Evolutionary conservation across 2,113 vertebrate species (phyloP).

Genomic region (Apus apus): DNA sequence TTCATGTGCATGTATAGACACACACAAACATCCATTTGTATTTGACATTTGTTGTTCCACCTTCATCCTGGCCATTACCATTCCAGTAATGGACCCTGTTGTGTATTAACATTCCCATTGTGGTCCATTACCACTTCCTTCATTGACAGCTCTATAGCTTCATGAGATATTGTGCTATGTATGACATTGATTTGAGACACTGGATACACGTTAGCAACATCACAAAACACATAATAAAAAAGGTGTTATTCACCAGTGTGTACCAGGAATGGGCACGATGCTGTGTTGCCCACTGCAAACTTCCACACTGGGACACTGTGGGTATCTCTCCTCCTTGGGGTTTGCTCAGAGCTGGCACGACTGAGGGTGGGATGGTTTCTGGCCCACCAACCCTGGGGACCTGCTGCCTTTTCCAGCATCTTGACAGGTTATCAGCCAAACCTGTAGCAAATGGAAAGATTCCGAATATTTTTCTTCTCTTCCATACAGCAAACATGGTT

Average conservation of each 20-base stretch:
- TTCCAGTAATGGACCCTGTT: slow-evolving; percentile 19
- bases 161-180: slow-evolving; percentile 4
- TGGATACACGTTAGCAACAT: slow-evolving; percentile 21
- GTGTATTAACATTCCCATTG: slow-evolving; percentile 35
- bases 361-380: fast-evolving
- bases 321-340: neutral
- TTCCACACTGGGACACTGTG: fast-evolving
- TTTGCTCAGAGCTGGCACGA: neutral
- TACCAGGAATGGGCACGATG: neutral
- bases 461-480: neutral
- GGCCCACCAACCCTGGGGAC: fast-evolving
- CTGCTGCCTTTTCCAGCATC: neutral
- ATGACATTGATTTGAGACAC: slow-evolving; percentile 46
- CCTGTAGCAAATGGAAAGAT: neutral
- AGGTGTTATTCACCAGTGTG: neutral
- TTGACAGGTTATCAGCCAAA: neutral
- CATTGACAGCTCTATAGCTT: slow-evolving; percentile 33
- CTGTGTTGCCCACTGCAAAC: neutral
- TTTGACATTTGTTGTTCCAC: slow-evolving; percentile 25
- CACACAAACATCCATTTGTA: neutral
- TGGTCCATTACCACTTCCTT: slow-evolving; percentile 32
- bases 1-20: neutral
- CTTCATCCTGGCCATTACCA: neutral
- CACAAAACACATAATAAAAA: slow-evolving; percentile 45
- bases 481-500: neutral